Base-by-base conservation (phyloP, 2,113 vertebrate species). In the Nothocercus julius region DNA sequence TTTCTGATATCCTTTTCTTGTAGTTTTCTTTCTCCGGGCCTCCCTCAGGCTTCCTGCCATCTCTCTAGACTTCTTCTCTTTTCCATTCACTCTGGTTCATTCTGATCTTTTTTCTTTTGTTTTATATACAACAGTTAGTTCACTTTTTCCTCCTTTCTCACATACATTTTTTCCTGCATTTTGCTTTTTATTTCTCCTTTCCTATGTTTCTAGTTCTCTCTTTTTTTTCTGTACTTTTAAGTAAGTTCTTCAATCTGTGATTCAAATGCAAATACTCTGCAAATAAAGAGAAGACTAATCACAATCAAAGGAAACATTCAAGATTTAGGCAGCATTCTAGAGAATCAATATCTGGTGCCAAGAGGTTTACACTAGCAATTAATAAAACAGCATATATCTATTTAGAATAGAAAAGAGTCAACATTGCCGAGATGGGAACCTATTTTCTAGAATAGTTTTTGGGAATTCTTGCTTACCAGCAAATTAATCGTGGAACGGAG, bases 1-100 rank as follows among this genome's bases (percentile, higher is more conserved):
- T 74, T 91, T 51, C 82, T 90, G 56, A 90, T 94, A 79, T 85
- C 14, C 34, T 85, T 92, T 90, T 84, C 62, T 93, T 93, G 79
- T 62, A 54, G n/a, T 85, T 94, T 87, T 95, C 72, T 96, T 93
- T 95, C 96, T 96, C 85, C 84, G 72, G 92, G 95, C 92, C 88
- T 93, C 90, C 88, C 90, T 87, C 88, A 90, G 96, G 95, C 93
- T 90, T 92, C 56, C 75, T 87, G 49, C 82, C 59, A 80, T 93
- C 58, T 72, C 88, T 51, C 81, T 56, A 82, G 77, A 79, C 51
- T 85, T 93, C 83, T 14, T 88, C 87, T 58, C 84, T 89, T 93
- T 96, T 87, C 70, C 53, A 79, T 51, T 84, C 69, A 93, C 66
- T 92, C 54, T 51, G 19, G 19, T 93, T 82, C 36, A 87, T 96